These are phyloP conservation scores for zebrafish (Danio rerio) DNA, from an alignment of 2,113 vertebrate species.

Conservation along the genomic window GRCz12tu NC_133187.1:30022501-30023000, in stretches of 20 bases:
- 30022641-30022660: not conserved
- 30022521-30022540: not conserved
- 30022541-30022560: not conserved
- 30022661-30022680: not conserved
- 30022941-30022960: not conserved
- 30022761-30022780: not conserved
- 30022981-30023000: constrained; percentile 3
- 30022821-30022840: not conserved
- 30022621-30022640: not conserved
- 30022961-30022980: not conserved
- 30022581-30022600: not conserved
- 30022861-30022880: not conserved
- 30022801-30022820: not conserved
- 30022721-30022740: not conserved
- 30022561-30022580: not conserved
- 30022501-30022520: not conserved
- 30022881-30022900: constrained; percentile 6
- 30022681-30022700: not conserved
- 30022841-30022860: not conserved
- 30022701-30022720: not conserved
- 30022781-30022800: not conserved
- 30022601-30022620: not conserved
- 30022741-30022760: not conserved
- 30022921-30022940: not conserved
- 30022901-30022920: not conserved